Base-by-base conservation (phyloP, 2,113 vertebrate genomes). In the Bubo scandiacus region DNA sequence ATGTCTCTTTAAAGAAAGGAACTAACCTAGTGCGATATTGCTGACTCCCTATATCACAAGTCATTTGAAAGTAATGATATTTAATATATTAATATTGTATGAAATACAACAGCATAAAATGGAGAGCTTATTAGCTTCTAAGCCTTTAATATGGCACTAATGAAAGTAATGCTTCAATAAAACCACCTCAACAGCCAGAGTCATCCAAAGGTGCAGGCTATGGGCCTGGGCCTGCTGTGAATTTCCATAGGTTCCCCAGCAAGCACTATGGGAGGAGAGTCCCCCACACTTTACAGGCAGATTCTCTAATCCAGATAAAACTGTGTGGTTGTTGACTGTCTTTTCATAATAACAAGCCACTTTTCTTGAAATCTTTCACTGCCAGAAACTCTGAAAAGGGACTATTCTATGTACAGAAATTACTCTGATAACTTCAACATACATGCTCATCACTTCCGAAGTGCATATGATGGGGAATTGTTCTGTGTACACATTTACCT, bases 31-130 rank as follows among this genome's bases (percentile, higher is more conserved):
- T 42, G 67, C 67, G 97, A 86, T 89, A 96, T 57, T 78, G 88
- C 82, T 66, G 54, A 68, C 79, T 97, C 70, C 49, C 43, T 98
- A 94, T 92, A 93, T 93, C 96, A 97, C 92, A 96, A 95, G 75
- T 92, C 62, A 95, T 96, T 97, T 95, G 82, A 91, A 97, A 97
- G 81, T 95, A 97, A 97, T 97, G 95, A 95, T 94, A 97, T 97
- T 96, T 97, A 97, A 97, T 94, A 90, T 80, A 94, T 98, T 97
- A 98, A 97, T 96, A 96, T 93, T 97, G 59, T 78, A 97, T 96
- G 86, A 79, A 91, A 38, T 88, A 85, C 66, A 94, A 51, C 78
- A 87, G 85, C 62, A 96, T 90, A 94, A 97, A 98, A 97, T 94
- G 38, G 96, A 96, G 85, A 92, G 77, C 32, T 93, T 67, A 57